Evolutionary conservation across 2,113 vertebrate genomes (phyloP), one percentile per base, ranked within the genome.

Genomic region (Scatophagus argus): DNA sequence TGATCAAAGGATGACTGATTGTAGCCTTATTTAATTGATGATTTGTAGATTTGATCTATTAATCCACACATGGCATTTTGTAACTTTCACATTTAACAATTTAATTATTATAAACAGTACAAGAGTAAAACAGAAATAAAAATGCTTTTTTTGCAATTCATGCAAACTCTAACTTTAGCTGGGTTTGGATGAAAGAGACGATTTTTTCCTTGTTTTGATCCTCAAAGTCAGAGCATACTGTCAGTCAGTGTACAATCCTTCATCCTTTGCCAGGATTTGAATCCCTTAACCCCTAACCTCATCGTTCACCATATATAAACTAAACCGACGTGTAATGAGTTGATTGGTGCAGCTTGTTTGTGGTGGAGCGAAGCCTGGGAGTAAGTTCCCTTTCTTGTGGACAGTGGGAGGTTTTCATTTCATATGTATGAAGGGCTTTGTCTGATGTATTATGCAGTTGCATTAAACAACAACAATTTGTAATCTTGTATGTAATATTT

Each of bases 231-330:
- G n/a, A n/a, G n/a, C n/a, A n/a, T n/a, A n/a, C n/a, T n/a, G n/a
- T n/a, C n/a, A n/a, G n/a, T n/a, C n/a, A n/a, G n/a, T n/a, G n/a
- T n/a, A n/a, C n/a, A n/a, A n/a, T n/a, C n/a, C 16, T 7, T 44
- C 32, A 38, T 29, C 65, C 58, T n/a, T n/a, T 23, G 47, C 2
- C 23, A 21, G 17, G n/a, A 2, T 4, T 6, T 8, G 19, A 44
- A 44, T 44, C 43, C 43, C 8, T 19, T 17, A 38, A 58, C 61
- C 44, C 8, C 39, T 31, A 5, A 54, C 27, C 49, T 49, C 8
- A 67, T 16, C 13, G 25, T 51, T 13, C 54, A 36, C 46, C 34
- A 67, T 60, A 19, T 67, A 13, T 67, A 61, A 38, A 54, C 31
- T 12, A 9, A 67, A 67, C 23, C 23, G 17, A 6, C 36, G 54